Base-by-base conservation (phyloP, 2,888 invertebrate genomes). In the Chrysodeixis includens region DNA sequence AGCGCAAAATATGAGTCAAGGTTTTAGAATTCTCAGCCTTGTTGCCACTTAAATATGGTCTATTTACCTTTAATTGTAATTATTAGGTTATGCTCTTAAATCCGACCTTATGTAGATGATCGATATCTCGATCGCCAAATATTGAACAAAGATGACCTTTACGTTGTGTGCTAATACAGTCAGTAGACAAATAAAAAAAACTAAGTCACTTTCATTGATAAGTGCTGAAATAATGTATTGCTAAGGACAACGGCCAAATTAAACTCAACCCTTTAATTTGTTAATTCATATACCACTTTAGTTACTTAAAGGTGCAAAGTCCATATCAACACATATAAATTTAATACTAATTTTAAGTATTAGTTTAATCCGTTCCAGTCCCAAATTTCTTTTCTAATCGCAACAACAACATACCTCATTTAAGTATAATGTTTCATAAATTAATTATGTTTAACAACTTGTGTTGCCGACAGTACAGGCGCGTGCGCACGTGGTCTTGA, bases 111-210 rank as follows among this genome's bases (percentile, higher is more conserved):
- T 44, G 30, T n/a, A 22, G 18, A 22, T 44, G 44, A 63, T 30
- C 53, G 10, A 58, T 69, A 73, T 71, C 46, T 54, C 46, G 53
- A 58, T 62, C 22, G 60, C 67, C 69, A 69, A 65, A 65, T 62
- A 65, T 62, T 35, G 71, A 74, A 84, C 84, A 84, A 83, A 84
- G 81, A 75, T 78, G 84, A 83, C 84, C 84, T 84, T 84, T 84
- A 30, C 64, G 63, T 56, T 44, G 46, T 57, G 68, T 55, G 22
- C 32, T 40, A 70, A 56, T 76, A 76, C 63, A n/a, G 40, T 6
- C n/a, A 40, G 40, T n/a, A n/a, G 14, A 12, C 12, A 40, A 40
- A 14, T 26, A 26, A 26, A 26, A 26, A n/a, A n/a, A n/a, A n/a
- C n/a, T n/a, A n/a, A n/a, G n/a, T n/a, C n/a, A n/a, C n/a, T n/a